Evolutionary conservation across 2,113 vertebrate species (phyloP).

Genomic region (Zootoca vivipara): DNA sequence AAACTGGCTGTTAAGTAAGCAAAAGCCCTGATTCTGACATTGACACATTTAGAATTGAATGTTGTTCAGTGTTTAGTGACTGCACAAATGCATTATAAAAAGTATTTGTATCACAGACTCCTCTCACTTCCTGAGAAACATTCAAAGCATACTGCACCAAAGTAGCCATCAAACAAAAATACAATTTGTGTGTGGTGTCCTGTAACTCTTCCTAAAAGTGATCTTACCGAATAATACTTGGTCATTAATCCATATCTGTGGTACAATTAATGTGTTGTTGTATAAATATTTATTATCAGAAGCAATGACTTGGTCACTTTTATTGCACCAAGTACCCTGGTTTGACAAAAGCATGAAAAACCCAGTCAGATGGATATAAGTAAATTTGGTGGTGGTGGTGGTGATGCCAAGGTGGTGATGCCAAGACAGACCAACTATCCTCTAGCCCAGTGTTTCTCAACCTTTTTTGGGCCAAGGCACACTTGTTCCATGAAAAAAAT

Average conservation of each 20-base stretch:
- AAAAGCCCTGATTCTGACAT: no score
- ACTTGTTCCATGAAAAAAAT: no score
- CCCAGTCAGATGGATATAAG: background rate
- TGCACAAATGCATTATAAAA: background rate
- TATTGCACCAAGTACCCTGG: background rate
- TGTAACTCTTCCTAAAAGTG: background rate
- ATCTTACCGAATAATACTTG: background rate
- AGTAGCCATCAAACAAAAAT: background rate
- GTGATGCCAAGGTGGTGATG: no score
- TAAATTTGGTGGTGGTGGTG: no score
- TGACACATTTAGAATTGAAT: no score
- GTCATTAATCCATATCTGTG: background rate
- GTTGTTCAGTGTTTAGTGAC: no score
- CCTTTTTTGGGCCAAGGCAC: no score
- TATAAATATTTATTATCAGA: background rate
- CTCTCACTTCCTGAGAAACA: no score
- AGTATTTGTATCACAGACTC: background rate
- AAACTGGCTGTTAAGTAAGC: no score
- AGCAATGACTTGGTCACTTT: background rate
- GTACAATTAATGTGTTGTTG: background rate
- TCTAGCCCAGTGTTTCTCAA: no score
- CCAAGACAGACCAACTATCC: no score
- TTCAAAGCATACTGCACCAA: background rate
- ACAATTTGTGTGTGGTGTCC: background rate
- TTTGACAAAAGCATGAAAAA: background rate